Evolutionary conservation across 2,888 invertebrate species (phyloP).

Genomic region (Auanema freiburgensis): DNA sequence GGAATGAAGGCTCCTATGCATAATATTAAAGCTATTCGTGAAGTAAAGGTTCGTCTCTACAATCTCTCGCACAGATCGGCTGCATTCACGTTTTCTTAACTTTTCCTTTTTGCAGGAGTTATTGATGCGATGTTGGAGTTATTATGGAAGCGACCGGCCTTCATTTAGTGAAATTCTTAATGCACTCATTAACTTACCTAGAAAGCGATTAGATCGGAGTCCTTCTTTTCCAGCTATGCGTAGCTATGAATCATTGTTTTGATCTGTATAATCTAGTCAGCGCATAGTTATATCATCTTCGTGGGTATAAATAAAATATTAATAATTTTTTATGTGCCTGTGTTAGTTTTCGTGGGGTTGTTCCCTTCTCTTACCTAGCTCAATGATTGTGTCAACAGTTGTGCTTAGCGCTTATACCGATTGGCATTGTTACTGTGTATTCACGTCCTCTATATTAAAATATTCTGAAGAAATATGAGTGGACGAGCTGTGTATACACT

Average conservation of each 20-base stretch:
- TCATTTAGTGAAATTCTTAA: slow-evolving; percentile 83
- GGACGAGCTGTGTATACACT: slow-evolving; percentile 43
- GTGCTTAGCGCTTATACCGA: background rate
- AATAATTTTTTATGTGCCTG: too few relatives aligned
- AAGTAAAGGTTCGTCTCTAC: slow-evolving; percentile 80
- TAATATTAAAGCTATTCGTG: slow-evolving; percentile 88
- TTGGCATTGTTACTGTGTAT: background rate
- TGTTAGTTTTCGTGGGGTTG: too few relatives aligned
- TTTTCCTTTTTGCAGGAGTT: slow-evolving; percentile 77
- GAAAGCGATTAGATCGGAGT: slow-evolving; percentile 90
- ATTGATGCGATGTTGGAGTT: slow-evolving; percentile 91
- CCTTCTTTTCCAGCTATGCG: slow-evolving; percentile 78
- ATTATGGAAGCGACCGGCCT: slow-evolving; percentile 80
- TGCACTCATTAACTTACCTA: slow-evolving; percentile 86
- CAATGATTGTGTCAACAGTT: too few relatives aligned
- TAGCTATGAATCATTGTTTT: slow-evolving; percentile 29
- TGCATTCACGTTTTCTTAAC: background rate
- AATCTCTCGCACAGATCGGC: background rate
- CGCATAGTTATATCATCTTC: too few relatives aligned
- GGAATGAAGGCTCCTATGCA: slow-evolving; percentile 93
- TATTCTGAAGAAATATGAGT: slow-evolving; percentile 19
- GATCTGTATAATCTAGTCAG: background rate
- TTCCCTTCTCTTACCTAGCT: too few relatives aligned
- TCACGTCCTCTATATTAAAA: background rate
- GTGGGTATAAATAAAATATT: too few relatives aligned